phyloP scores from a whole-genome alignment of 1,140 invertebrate genomes.

The Wiebesia pumilae region DNA sequence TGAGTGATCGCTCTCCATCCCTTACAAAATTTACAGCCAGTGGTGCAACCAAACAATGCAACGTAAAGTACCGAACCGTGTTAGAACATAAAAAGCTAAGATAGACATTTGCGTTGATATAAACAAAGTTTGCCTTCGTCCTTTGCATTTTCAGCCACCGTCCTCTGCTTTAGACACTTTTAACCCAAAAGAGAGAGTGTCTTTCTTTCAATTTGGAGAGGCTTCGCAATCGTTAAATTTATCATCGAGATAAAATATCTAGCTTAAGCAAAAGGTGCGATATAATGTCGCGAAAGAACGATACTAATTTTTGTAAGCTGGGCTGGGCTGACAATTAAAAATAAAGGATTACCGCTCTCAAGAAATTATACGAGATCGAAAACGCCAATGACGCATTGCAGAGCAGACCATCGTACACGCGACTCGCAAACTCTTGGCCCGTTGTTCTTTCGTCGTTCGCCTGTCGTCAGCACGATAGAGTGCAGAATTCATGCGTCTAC shows the following conservation, averaged over 20 bases:
- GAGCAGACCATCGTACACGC: constrained; percentile 44
- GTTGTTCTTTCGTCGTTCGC: not conserved
- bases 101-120: not conserved
- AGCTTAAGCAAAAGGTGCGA: no score
- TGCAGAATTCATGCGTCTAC: not conserved
- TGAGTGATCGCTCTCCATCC: not conserved
- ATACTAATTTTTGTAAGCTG: constrained; percentile 37
- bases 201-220: not conserved
- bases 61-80: not conserved
- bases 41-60: not conserved
- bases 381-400: constrained; percentile 64
- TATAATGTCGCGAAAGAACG: not conserved
- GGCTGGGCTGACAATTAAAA: constrained; percentile 9
- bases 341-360: not conserved
- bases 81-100: not conserved
- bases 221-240: not conserved
- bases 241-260: no score
- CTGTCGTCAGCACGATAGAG: not conserved
- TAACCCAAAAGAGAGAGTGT: not conserved
- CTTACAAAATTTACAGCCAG: not conserved
- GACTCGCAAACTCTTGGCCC: not conserved
- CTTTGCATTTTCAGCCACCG: not conserved
- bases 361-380: constrained; percentile 32
- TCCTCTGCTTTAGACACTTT: not conserved
- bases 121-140: not conserved